Conservation (phyloP, 92 coral and sea anemone genomes). For the Porites rus region DNA sequence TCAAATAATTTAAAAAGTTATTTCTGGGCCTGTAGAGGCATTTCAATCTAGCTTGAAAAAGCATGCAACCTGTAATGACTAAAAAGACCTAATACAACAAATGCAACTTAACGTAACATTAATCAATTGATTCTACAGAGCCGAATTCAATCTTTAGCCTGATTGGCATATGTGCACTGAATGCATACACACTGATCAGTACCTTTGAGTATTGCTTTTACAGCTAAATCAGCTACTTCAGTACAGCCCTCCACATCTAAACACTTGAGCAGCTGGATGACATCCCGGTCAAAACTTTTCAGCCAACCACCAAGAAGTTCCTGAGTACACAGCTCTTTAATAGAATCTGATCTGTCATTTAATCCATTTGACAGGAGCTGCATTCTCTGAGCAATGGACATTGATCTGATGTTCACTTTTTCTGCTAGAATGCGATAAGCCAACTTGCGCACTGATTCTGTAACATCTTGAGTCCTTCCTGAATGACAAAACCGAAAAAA, state of each 20-base stretch:
- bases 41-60: no score
- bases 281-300: slow-evolving; percentile 73
- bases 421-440: slow-evolving; percentile 85
- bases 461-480: slow-evolving; percentile 93
- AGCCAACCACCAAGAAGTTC: slow-evolving; percentile 81
- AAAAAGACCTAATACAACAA: no score
- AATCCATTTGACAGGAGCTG: slow-evolving; percentile 89
- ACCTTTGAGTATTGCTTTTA: slow-evolving; percentile 86
- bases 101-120: no score
- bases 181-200: background rate
- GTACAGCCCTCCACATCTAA: slow-evolving; percentile 88
- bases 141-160: no score
- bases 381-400: slow-evolving; percentile 93
- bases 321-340: slow-evolving; percentile 74
- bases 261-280: slow-evolving; percentile 73
- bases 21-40: no score
- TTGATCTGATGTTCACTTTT: slow-evolving; percentile 82
- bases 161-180: no score
- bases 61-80: no score
- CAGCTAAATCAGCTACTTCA: slow-evolving; percentile 76
- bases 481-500: background rate
- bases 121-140: no score
- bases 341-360: slow-evolving; percentile 82
- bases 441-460: slow-evolving; percentile 83
- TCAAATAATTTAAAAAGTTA: no score